Evolutionary conservation across 2,113 vertebrate genomes (phyloP).

Genomic region (Hymenochirus boettgeri): DNA sequence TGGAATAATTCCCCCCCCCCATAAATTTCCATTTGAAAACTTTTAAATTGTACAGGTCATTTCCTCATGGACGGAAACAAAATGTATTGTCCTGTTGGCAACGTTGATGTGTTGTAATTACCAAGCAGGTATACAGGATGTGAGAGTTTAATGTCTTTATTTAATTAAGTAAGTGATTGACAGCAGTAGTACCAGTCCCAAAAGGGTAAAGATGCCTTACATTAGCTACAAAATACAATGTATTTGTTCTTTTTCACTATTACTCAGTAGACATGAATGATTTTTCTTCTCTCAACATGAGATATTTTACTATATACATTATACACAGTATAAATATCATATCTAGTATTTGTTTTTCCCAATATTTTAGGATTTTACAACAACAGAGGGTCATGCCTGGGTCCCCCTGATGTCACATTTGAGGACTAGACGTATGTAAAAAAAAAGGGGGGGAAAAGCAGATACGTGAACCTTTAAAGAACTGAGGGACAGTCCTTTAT

Average conservation of each 20-base stretch:
- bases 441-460: no score
- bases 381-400: no score
- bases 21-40: conserved; percentile 24
- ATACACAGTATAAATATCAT: no score
- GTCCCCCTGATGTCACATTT: no score
- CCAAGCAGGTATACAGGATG: conserved; percentile 37
- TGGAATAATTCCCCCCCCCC: conserved; percentile 16
- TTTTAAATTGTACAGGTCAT: conserved; percentile 28
- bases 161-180: conserved; percentile 40
- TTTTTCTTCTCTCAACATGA: conserved; percentile 14
- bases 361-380: no score
- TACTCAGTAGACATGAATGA: conserved; percentile 15
- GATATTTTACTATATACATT: no score
- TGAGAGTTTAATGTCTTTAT: conserved; percentile 40
- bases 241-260: conserved; percentile 9
- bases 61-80: conserved; percentile 33
- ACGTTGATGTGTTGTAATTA: conserved; percentile 37
- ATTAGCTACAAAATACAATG: conserved; percentile 38
- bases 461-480: no score
- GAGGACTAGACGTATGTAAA: no score
- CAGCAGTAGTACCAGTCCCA: conserved; percentile 14
- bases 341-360: no score
- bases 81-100: conserved; percentile 15
- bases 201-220: conserved; percentile 28
- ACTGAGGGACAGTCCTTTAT: no score